phyloP scores from a whole-genome alignment of 2,113 vertebrate genomes.

The Tylochromis polylepis region DNA sequence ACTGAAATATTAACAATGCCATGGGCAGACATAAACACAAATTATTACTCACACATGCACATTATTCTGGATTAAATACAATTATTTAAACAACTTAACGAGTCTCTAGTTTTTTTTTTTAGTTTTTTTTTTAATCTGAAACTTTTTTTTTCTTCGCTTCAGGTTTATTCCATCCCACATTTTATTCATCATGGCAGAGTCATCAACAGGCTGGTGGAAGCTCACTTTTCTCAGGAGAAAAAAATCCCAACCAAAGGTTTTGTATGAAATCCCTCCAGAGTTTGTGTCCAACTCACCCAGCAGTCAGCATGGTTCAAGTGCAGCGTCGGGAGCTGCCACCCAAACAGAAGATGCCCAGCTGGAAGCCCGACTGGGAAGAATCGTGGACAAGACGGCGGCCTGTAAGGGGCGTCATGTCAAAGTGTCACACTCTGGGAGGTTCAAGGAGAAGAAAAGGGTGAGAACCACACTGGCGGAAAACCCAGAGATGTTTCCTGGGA shows the following conservation, averaged over 20 bases:
- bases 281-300: conserved; percentile 46
- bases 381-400: conserved; percentile 81
- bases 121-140: too few species aligned
- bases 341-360: conserved; percentile 51
- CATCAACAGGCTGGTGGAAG: conserved; percentile 83
- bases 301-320: not conserved
- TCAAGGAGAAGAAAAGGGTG: conserved; percentile 91
- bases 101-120: not conserved
- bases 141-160: not conserved
- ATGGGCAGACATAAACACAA: not conserved
- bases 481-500: conserved; percentile 71
- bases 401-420: conserved; percentile 87
- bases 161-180: not conserved
- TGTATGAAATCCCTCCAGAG: conserved; percentile 80
- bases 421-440: conserved; percentile 89
- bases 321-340: not conserved
- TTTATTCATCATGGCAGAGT: conserved; percentile 68
- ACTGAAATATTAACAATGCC: conserved; percentile 60
- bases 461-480: conserved; percentile 78
- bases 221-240: conserved; percentile 85
- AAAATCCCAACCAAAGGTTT: conserved; percentile 78
- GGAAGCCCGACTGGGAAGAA: conserved; percentile 81
- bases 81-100: not conserved
- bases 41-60: not conserved
- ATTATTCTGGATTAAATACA: not conserved